Conservation (phyloP, 1,140 invertebrate genomes). For the Agrilus planipennis region DNA sequence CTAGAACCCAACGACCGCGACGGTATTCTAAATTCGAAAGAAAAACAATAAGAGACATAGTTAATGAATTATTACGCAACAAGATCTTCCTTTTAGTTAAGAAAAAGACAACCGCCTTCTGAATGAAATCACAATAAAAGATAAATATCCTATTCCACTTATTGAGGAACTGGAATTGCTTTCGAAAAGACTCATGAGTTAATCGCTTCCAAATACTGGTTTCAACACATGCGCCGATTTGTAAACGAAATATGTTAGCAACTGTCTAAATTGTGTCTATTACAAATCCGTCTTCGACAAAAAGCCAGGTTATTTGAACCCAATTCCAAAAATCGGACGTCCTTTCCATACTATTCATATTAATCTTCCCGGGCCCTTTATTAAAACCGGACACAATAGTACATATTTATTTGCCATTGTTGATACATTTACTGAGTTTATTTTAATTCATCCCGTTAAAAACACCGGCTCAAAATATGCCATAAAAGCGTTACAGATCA, state of each 20-base stretch:
- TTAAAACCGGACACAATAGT: slow-evolving; percentile 10
- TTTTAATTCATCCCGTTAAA: slow-evolving; percentile 22
- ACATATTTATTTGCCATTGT: slow-evolving; percentile 19
- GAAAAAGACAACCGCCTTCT: too few species aligned
- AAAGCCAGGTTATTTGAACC: slow-evolving; percentile 22
- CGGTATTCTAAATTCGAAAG: too few species aligned
- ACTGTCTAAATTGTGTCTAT: slow-evolving; percentile 25
- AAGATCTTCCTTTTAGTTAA: too few species aligned
- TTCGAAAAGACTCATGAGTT: slow-evolving; percentile 23
- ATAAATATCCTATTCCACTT: too few species aligned
- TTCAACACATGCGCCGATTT: slow-evolving; percentile 23
- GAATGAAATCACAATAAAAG: too few species aligned
- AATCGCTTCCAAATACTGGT: slow-evolving; percentile 23
- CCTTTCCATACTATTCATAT: slow-evolving; percentile 17
- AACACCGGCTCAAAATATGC: slow-evolving; percentile 2
- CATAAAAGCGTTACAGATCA: neutral
- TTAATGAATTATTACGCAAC: too few species aligned
- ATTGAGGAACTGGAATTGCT: too few species aligned
- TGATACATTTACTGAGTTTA: slow-evolving; percentile 29
- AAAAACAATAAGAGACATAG: too few species aligned
- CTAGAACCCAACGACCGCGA: too few species aligned
- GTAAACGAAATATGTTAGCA: slow-evolving; percentile 20
- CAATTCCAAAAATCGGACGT: slow-evolving; percentile 21
- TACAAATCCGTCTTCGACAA: slow-evolving; percentile 22
- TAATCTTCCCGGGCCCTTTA: slow-evolving; percentile 19